Evolutionary conservation across 2,797 vertebrate genomes (phyloP).

Genomic region (Menidia menidia): DNA sequence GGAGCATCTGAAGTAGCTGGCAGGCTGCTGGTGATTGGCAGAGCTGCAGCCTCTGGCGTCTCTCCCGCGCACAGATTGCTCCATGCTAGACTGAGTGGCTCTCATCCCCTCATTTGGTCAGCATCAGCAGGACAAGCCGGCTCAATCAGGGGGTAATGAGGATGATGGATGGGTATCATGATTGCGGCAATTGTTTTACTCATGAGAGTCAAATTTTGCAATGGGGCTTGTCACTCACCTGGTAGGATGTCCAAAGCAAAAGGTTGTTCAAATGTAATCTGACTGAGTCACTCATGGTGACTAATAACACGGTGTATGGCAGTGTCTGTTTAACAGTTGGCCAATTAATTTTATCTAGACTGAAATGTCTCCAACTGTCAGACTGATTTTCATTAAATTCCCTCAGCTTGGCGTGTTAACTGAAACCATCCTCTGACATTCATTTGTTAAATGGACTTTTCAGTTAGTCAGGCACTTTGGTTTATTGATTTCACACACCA

Average conservation of each 20-base stretch:
- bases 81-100: conserved; percentile 17
- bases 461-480: background rate
- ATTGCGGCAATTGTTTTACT: conserved; percentile 4
- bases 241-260: background rate
- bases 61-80: conserved; percentile 17
- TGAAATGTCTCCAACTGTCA: background rate
- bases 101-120: conserved; percentile 30
- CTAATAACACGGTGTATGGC: no score
- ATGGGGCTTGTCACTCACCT: conserved; percentile 17
- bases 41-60: conserved; percentile 43
- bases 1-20: conserved; percentile 57
- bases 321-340: background rate
- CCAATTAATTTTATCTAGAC: background rate
- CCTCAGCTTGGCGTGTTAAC: background rate
- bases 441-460: background rate
- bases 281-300: background rate
- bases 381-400: background rate
- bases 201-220: conserved; percentile 33
- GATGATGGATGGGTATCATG: conserved; percentile 36
- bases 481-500: background rate
- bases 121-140: conserved; percentile 42
- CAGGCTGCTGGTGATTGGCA: conserved; percentile 33
- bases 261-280: background rate
- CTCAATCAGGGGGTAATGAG: conserved; percentile 43
- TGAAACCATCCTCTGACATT: background rate